A percentile compares a stretch with the other conserved stretches of the same genome.
phyloP scores from a whole-genome alignment of 2,888 invertebrate genomes.

The Caenorhabditis doughertyi region DNA sequence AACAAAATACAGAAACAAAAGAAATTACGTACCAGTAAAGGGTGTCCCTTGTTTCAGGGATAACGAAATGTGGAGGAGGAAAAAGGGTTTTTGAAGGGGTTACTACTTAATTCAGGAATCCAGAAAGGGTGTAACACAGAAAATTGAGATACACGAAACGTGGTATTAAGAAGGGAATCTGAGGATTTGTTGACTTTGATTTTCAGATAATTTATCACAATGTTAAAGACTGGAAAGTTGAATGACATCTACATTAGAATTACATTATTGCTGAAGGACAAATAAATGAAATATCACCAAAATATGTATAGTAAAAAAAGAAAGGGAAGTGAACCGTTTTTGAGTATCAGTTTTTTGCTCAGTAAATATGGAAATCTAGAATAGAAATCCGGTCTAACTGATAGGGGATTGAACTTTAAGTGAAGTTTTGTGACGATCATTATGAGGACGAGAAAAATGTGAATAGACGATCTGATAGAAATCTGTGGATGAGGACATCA shows the following conservation, averaged over 20 bases:
- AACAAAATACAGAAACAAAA: constrained; percentile 23
- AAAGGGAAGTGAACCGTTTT: constrained; percentile 29
- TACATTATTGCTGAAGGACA: constrained; percentile 2
- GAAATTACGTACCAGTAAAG: constrained; percentile 37
- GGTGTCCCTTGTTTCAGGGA: constrained; percentile 4
- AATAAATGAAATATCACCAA: background rate
- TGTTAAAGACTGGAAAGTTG: background rate
- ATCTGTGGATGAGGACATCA: constrained; percentile 1
- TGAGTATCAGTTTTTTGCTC: constrained; percentile 47
- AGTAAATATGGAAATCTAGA: constrained; percentile 4
- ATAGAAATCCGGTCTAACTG: constrained; percentile 33
- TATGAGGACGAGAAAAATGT: too few species aligned
- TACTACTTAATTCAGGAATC: background rate
- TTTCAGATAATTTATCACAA: constrained; percentile 27
- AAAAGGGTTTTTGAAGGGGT: background rate
- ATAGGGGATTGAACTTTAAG: constrained; percentile 52
- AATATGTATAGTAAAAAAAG: too few species aligned
- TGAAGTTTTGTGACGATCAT: constrained; percentile 51
- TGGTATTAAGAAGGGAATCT: constrained; percentile 18
- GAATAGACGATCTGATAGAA: constrained; percentile 23
- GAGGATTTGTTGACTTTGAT: background rate
- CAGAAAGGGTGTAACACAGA: constrained; percentile 31
- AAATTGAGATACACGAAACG: constrained; percentile 33
- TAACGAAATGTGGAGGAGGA: constrained; percentile 17
- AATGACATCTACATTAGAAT: too few species aligned